Evolutionary conservation across 2,888 invertebrate species (phyloP).

Genomic region (Stramonita haemastoma): DNA sequence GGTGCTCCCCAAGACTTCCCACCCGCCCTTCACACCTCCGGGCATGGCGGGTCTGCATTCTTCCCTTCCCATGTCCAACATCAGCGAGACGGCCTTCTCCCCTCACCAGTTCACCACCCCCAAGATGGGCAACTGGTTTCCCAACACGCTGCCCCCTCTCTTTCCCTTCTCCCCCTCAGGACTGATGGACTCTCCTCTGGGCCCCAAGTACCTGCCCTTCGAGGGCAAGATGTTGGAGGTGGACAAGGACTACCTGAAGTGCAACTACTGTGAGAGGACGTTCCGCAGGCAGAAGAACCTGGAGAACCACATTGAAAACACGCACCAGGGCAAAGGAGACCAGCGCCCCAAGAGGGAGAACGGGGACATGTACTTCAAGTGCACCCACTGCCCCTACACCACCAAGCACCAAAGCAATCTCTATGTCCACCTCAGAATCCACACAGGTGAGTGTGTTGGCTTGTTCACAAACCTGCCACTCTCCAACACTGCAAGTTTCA

Average conservation of each 20-base stretch:
- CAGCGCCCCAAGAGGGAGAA: conserved; percentile 58
- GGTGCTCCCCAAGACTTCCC: conserved; percentile 22
- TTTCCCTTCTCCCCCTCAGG: conserved; percentile 63
- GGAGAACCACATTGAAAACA: conserved; percentile 76
- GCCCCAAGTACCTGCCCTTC: conserved; percentile 66
- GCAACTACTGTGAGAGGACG: conserved; percentile 73
- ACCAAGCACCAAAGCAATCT: conserved; percentile 77
- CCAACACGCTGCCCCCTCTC: conserved; percentile 62
- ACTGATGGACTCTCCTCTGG: conserved; percentile 64
- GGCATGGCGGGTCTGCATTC: conserved; percentile 47
- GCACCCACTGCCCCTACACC: conserved; percentile 77
- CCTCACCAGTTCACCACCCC: conserved; percentile 55
- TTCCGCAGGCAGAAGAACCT: conserved; percentile 76
- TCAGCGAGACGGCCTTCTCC: conserved; percentile 58
- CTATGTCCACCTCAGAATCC: conserved; percentile 76
- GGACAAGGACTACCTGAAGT: conserved; percentile 69
- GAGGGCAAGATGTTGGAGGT: conserved; percentile 66
- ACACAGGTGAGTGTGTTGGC: conserved; percentile 71
- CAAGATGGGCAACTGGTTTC: conserved; percentile 63
- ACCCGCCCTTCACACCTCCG: conserved; percentile 44
- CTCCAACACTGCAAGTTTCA: too few relatives aligned
- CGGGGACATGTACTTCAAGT: conserved; percentile 76
- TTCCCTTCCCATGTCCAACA: conserved; percentile 53
- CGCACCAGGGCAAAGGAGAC: conserved; percentile 75
- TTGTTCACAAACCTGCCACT: too few relatives aligned